These are phyloP conservation scores for Acleris sparsana DNA, from an alignment of 2,888 invertebrate genomes.

Conservation along the genomic window DNA sequence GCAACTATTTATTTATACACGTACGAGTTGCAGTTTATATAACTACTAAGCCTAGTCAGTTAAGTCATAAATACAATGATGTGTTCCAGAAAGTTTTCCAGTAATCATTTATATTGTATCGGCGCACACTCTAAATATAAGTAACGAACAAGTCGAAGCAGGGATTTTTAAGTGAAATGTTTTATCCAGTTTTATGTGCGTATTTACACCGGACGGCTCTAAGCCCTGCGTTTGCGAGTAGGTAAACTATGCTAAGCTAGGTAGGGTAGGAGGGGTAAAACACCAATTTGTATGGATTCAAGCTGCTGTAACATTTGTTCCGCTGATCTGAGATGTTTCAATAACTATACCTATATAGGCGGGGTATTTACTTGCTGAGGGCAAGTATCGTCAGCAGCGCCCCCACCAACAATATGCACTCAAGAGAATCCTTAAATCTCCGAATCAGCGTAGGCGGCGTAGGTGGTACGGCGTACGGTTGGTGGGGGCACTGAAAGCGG, in stretches of 20 bases:
- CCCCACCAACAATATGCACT: background rate
- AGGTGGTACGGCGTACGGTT: background rate
- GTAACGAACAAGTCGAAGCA: constrained; percentile 68
- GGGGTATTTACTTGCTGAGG: background rate
- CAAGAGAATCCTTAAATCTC: background rate
- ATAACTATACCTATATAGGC: background rate
- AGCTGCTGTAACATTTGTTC: constrained; percentile 21
- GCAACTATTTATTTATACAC: constrained; percentile 34
- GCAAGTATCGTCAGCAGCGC: no score
- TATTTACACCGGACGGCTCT: constrained; percentile 18
- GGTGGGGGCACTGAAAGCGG: background rate
- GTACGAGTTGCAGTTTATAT: constrained; percentile 35
- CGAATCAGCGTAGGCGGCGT: background rate
- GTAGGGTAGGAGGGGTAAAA: constrained; percentile 6
- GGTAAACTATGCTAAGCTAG: constrained; percentile 6
- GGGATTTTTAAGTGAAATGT: constrained; percentile 68
- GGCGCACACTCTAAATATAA: constrained; percentile 54
- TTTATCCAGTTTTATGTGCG: constrained; percentile 42
- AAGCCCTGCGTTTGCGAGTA: constrained; percentile 13
- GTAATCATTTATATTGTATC: constrained; percentile 53
- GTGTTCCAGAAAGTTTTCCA: constrained; percentile 80
- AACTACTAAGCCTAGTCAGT: constrained; percentile 41
- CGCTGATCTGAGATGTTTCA: constrained; percentile 3
- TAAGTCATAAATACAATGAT: constrained; percentile 54
- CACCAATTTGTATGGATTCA: constrained; percentile 20